Base-by-base conservation (phyloP, 2,888 invertebrate genomes). In the Calameuta idolon region DNA sequence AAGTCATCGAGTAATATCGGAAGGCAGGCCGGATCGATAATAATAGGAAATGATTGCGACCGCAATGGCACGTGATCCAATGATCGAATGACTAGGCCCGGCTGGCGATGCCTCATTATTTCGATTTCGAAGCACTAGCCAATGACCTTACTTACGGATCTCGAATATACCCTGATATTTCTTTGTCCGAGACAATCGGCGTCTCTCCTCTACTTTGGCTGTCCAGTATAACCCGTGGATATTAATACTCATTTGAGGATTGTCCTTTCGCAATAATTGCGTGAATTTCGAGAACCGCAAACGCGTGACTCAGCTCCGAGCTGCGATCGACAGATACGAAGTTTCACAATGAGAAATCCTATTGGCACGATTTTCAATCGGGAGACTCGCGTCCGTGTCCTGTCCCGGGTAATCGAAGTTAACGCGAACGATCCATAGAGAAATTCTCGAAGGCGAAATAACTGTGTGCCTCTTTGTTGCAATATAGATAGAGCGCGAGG, bases 61-160 rank as follows among this genome's bases (percentile, higher is more conserved):
- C 89, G 88, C 89, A 89, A 86, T 87, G 87, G 89, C 89, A 89
- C 89, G 90, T 89, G 89, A 89, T 89, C 88, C 89, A 89, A 89
- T 89, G 89, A 89, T 88, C 33, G 33, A 69, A 33, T 33, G 40
- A 40, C 30, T 88, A 87, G 88, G 87, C 89, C 87, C 88, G 85
- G 86, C 87, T 87, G 87, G 81, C 83, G 82, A 83, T 84, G 81
- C 83, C 87, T 89, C 89, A 89, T 89, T 89, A 89, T 89, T 89
- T 88, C 89, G 85, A 89, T 89, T 89, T 89, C 88, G 88, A 83
- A 86, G 85, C 86, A 86, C 88, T 87, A 88, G 74, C 34, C 74
- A 33, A 74, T 35, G 74, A 74, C 74, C 74, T 74, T 35, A 74
- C 74, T 30, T 40, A 40, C 40, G 34, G 74, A 34, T 34, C 74